phyloP scores from a whole-genome alignment of 1,140 invertebrate genomes.

The Magallana ariakensis region DNA sequence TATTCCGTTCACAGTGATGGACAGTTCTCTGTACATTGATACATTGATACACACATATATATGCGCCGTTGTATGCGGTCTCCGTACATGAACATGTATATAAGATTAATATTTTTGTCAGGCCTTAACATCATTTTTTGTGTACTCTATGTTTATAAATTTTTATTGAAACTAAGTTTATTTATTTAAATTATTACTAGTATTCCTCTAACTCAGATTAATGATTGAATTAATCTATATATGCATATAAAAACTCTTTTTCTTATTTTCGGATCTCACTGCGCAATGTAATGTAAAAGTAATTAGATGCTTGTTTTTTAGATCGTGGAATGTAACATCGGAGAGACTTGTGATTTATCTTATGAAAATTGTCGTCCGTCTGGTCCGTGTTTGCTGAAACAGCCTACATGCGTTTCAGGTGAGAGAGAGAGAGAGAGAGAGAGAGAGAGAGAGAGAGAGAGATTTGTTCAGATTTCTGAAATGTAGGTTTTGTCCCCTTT shows the following conservation, averaged over 20 bases:
- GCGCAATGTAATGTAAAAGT: too few relatives aligned
- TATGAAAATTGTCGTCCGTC: slow-evolving; percentile 26
- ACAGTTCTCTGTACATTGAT: too few relatives aligned
- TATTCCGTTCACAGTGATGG: not conserved
- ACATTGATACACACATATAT: not conserved
- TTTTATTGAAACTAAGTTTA: too few relatives aligned
- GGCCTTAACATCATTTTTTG: too few relatives aligned
- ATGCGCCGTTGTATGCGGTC: not conserved
- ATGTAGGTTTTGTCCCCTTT: not conserved
- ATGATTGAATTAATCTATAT: too few relatives aligned
- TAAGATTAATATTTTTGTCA: too few relatives aligned
- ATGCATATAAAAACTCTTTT: too few relatives aligned
- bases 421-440: not conserved
- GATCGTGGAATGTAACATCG: slow-evolving; percentile 26
- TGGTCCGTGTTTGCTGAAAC: slow-evolving; percentile 25
- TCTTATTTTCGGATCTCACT: too few relatives aligned
- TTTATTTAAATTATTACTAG: too few relatives aligned
- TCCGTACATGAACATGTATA: not conserved
- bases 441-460: not conserved
- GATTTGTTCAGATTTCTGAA: too few relatives aligned
- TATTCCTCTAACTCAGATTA: too few relatives aligned
- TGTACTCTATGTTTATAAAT: too few relatives aligned
- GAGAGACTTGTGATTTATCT: slow-evolving; percentile 36
- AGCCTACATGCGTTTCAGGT: slow-evolving; percentile 32
- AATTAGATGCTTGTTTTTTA: not conserved